Evolutionary conservation across 2,797 vertebrate species (phyloP).

Genomic region (Gastrophryne carolinensis): DNA sequence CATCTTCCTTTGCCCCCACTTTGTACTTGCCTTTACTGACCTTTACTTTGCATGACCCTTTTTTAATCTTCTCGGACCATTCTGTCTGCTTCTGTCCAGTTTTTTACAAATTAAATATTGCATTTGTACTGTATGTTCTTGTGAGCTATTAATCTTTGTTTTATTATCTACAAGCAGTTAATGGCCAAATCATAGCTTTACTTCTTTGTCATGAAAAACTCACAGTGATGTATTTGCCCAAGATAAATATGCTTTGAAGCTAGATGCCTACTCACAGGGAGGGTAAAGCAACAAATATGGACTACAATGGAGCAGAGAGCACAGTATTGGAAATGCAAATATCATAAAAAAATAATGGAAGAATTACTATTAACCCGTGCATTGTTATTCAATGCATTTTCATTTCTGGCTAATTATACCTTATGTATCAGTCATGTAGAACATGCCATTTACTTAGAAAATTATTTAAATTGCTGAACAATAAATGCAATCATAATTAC

Average conservation of each 20-base stretch:
- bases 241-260: not conserved
- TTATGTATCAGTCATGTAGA: not conserved
- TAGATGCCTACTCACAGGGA: too few species aligned
- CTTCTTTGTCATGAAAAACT: too few species aligned
- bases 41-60: too few species aligned
- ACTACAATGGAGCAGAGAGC: not conserved
- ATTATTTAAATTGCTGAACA: not conserved
- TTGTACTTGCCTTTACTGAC: too few species aligned
- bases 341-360: not conserved
- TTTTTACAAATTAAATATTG: too few species aligned
- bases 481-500: not conserved
- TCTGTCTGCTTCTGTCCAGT: too few species aligned
- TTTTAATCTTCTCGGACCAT: too few species aligned
- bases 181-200: too few species aligned
- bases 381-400: not conserved
- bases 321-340: not conserved
- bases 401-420: not conserved
- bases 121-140: too few species aligned
- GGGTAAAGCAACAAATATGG: not conserved
- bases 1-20: too few species aligned
- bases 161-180: too few species aligned
- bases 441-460: not conserved
- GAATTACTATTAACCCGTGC: not conserved
- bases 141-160: too few species aligned
- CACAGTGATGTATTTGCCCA: not conserved